Evolutionary conservation across 1,140 invertebrate species (phyloP), one percentile per base, ranked within the genome.

Genomic region (Dendroctonus valens): DNA sequence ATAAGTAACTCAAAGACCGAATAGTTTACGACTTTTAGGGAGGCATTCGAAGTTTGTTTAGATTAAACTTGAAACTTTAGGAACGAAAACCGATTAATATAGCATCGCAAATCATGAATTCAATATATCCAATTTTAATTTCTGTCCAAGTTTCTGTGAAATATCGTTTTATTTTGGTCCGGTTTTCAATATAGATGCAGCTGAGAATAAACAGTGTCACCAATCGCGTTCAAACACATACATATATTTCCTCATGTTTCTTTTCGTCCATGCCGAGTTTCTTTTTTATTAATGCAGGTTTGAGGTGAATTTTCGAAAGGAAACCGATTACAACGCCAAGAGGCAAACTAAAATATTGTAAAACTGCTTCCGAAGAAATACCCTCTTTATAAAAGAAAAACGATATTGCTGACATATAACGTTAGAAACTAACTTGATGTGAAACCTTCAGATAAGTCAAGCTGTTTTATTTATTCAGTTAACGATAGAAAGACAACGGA

Each of bases 261-360:
- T 14, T 65, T 39, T 49, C 38, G 12, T 65, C 46, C 57, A 65
- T 50, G 62, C 57, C 51, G 41, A 52, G 37, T 57, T 26, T 5
- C 59, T 4, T n/a, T 48, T 64, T 54, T 38, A n/a, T 52, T 65
- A 65, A 65, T 65, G 62, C 62, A 65, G 62, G 55, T 65, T 65
- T 55, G 50, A 55, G 53, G 44, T 65, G 41, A 44, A 65, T 65
- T 65, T 65, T 54, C 52, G 50, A 65, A 65, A 65, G 41, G 51
- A 40, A 65, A 65, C 48, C 52, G 62, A 57, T 65, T 41, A 54
- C 41, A 49, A 54, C 38, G 26, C 62, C 53, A 49, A 48, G 53
- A 65, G 53, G 8, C 14, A 49, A 15, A 49, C 50, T 55, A 49
- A 65, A 63, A 46, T 46, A 11, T 26, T 38, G 11, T 44, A 41